Conservation (phyloP, 2,797 vertebrate species). For the Anableps anableps region DNA sequence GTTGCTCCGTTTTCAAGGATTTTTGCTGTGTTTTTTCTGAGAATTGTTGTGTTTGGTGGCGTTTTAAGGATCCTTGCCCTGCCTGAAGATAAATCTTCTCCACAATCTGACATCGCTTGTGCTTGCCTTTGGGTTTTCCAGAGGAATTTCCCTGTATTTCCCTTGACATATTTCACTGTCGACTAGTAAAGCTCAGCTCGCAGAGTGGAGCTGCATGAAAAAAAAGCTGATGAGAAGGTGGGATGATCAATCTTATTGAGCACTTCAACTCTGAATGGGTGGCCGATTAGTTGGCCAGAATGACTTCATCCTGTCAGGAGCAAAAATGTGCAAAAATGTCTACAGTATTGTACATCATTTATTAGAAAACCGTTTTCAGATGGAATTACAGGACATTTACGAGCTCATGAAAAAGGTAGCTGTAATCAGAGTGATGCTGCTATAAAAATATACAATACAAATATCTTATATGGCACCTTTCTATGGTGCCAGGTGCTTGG, state of each 20-base stretch:
- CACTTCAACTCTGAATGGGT: slow-evolving; percentile 12
- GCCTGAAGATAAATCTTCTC: slow-evolving; percentile 37
- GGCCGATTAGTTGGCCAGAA: background rate
- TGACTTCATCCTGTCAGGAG: background rate
- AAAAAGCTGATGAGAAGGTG: slow-evolving; percentile 12
- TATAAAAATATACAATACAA: slow-evolving; percentile 11
- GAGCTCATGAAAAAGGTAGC: background rate
- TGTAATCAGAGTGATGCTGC: background rate
- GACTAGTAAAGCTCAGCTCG: slow-evolving; percentile 12
- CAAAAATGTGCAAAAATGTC: slow-evolving; percentile 3
- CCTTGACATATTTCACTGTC: slow-evolving; percentile 24
- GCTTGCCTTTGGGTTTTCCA: slow-evolving; percentile 22
- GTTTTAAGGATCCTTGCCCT: slow-evolving; percentile 38
- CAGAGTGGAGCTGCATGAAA: background rate
- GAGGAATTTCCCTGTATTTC: slow-evolving; percentile 34
- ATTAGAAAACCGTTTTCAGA: slow-evolving; percentile 2
- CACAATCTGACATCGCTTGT: slow-evolving; percentile 12
- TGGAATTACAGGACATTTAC: slow-evolving; percentile 10
- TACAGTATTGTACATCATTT: background rate
- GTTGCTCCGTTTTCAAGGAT: slow-evolving; percentile 29
- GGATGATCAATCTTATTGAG: slow-evolving; percentile 3
- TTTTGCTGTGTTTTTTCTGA: slow-evolving; percentile 27
- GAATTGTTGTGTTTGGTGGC: slow-evolving; percentile 21
- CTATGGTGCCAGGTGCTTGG: slow-evolving; percentile 15
- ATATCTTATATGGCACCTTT: background rate